Conservation (phyloP, 2,113 vertebrate species). For the Pavo muticus region DNA sequence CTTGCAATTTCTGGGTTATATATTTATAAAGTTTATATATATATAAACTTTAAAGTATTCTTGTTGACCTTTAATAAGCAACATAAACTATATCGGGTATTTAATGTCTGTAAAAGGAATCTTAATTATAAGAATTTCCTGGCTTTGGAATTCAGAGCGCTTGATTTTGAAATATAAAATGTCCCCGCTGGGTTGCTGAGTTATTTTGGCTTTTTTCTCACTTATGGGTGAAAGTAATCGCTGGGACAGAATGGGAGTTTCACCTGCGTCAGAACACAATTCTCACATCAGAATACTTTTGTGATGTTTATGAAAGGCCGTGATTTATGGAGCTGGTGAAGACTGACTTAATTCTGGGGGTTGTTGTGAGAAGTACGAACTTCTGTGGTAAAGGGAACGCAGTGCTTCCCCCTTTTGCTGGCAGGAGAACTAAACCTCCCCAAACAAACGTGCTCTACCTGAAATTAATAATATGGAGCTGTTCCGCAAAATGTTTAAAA, state of each 20-base stretch:
- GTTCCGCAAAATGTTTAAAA: conserved; percentile 23
- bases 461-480: conserved; percentile 27
- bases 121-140: conserved; percentile 33
- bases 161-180: background rate
- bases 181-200: background rate
- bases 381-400: conserved; percentile 1
- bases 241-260: background rate
- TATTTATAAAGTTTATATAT: conserved; percentile 26
- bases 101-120: conserved; percentile 34
- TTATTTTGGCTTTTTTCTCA: background rate
- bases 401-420: conserved; percentile 21
- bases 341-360: background rate
- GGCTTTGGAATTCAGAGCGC: background rate
- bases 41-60: conserved; percentile 38
- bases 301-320: conserved; percentile 19
- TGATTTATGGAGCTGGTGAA: conserved; percentile 19
- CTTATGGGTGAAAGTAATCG: background rate
- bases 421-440: background rate
- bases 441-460: conserved; percentile 11
- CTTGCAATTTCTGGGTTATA: conserved; percentile 29
- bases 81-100: background rate
- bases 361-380: background rate
- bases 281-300: conserved; percentile 1
- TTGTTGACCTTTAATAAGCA: conserved; percentile 36
- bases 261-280: conserved; percentile 1